These are phyloP conservation scores for Pelmatolapia mariae DNA, from an alignment of 2,113 vertebrate species.

Conservation along the genomic window DNA sequence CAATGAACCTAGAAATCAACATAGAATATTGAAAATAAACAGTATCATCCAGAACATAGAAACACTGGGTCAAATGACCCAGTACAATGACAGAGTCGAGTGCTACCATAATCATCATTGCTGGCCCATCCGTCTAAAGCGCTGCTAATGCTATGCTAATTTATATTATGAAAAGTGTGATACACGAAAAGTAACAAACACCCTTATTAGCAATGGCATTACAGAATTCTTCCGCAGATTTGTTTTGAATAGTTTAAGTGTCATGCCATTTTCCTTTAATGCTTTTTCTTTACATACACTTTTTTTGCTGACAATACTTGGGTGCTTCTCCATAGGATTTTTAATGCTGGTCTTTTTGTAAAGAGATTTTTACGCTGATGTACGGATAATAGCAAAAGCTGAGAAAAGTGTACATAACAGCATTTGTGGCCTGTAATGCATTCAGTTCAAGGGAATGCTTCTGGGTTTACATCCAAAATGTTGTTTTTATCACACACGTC, in stretches of 20 bases:
- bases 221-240: rapidly evolving
- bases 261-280: background rate
- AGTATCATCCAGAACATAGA: background rate
- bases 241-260: background rate
- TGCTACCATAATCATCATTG: background rate
- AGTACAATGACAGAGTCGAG: background rate
- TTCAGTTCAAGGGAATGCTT: background rate
- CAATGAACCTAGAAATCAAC: background rate
- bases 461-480: background rate
- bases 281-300: background rate
- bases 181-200: background rate
- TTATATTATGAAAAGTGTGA: background rate
- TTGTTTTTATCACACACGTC: background rate
- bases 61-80: background rate
- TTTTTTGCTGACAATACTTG: background rate
- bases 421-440: background rate
- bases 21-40: background rate
- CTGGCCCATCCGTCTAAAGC: background rate
- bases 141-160: background rate
- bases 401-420: background rate
- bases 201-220: background rate
- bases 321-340: background rate
- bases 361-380: background rate
- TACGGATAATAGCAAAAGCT: background rate
- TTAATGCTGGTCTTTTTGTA: background rate